Conservation (phyloP, 2,888 invertebrate species). For the Aporophyla nigra region DNA sequence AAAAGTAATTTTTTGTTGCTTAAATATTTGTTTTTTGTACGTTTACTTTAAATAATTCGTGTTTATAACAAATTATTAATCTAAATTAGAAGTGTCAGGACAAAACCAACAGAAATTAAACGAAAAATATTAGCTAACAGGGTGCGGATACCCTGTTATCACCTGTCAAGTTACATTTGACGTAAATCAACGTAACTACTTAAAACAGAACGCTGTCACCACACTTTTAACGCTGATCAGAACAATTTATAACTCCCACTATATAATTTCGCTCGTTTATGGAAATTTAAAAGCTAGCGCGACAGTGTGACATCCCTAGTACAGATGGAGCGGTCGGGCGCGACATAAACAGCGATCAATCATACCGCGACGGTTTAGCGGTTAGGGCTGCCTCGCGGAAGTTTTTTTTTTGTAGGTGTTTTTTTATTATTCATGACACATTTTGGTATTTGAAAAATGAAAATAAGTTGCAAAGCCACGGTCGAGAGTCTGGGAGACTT, state of each 20-base stretch:
- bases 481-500: constrained; percentile 19
- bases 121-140: constrained; percentile 1
- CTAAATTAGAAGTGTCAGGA: background rate
- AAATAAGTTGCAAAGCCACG: constrained; percentile 45
- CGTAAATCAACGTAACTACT: constrained; percentile 1
- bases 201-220: constrained; percentile 23
- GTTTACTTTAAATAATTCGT: background rate
- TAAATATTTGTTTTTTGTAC: background rate
- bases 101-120: constrained; percentile 1
- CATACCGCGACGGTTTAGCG: constrained; percentile 51
- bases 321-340: constrained; percentile 63
- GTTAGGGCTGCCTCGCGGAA: constrained; percentile 59
- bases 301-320: constrained; percentile 55
- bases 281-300: constrained; percentile 63
- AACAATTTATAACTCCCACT: constrained; percentile 52
- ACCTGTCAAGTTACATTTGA: constrained; percentile 11
- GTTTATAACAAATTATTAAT: background rate
- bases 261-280: constrained; percentile 65
- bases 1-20: rapidly evolving
- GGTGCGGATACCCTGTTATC: background rate
- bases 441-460: constrained; percentile 43
- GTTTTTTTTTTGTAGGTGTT: constrained; percentile 56
- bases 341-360: constrained; percentile 67
- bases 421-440: constrained; percentile 57
- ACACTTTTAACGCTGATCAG: constrained; percentile 30